Percentiles rank a stretch among this genome's conserved stretches.
phyloP scores from a whole-genome alignment of 2,888 invertebrate genomes.

The Leucophora obtusa region DNA sequence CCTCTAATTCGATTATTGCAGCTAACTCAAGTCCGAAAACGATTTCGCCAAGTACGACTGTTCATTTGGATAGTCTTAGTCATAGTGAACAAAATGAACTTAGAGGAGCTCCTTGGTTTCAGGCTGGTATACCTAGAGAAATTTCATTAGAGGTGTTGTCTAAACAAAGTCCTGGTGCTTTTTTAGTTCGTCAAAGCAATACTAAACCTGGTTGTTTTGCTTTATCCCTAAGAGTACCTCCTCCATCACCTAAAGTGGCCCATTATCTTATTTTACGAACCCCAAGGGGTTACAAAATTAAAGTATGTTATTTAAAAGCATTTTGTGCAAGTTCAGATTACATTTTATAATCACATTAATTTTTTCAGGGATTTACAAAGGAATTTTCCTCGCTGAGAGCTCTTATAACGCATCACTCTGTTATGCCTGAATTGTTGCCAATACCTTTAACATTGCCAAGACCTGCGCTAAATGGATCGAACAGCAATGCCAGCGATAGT shows the following conservation, averaged over 20 bases:
- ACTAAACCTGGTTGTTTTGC: slow-evolving; percentile 97
- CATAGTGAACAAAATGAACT: slow-evolving; percentile 88
- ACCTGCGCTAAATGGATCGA: slow-evolving; percentile 74
- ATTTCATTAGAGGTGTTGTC: slow-evolving; percentile 94
- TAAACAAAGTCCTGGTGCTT: slow-evolving; percentile 94
- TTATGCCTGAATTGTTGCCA: slow-evolving; percentile 97
- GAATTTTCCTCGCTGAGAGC: slow-evolving; percentile 95
- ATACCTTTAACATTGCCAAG: slow-evolving; percentile 91
- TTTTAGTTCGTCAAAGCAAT: slow-evolving; percentile 96
- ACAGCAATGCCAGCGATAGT: slow-evolving; percentile 25
- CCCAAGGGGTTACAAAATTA: slow-evolving; percentile 93
- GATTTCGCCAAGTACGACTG: slow-evolving; percentile 77
- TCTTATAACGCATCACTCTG: slow-evolving; percentile 97
- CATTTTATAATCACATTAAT: background rate
- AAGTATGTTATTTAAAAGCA: slow-evolving; percentile 81
- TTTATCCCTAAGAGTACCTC: slow-evolving; percentile 94
- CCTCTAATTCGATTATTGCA: slow-evolving; percentile 47
- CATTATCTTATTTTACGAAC: slow-evolving; percentile 96
- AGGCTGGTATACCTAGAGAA: slow-evolving; percentile 96
- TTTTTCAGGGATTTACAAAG: slow-evolving; percentile 93
- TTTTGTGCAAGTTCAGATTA: background rate
- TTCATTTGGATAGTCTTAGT: slow-evolving; percentile 82
- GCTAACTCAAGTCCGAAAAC: slow-evolving; percentile 80
- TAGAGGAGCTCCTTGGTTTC: slow-evolving; percentile 95
- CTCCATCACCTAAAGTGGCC: slow-evolving; percentile 88